Evolutionary conservation across 2,888 invertebrate species (phyloP).

Genomic region (Mesorhabditis belari): DNA sequence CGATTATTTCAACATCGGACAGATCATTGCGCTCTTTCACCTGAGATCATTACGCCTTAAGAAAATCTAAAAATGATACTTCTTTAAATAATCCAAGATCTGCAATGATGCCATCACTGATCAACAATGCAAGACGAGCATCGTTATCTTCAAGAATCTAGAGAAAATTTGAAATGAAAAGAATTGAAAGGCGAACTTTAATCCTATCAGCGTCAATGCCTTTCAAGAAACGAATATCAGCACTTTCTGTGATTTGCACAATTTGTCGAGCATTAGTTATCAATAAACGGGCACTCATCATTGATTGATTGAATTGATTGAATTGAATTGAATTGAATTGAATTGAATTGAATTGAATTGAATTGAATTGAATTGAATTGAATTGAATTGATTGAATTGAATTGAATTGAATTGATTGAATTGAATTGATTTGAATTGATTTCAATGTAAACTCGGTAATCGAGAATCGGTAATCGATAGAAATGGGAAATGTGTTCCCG

Average conservation of each 20-base stretch:
- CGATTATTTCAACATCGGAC: constrained; percentile 1
- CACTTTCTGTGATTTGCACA: constrained; percentile 46
- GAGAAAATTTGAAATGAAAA: constrained; percentile 1
- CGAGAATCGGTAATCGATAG: too few relatives aligned
- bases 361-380: too few relatives aligned
- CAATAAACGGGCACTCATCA: constrained; percentile 12
- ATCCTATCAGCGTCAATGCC: constrained; percentile 39
- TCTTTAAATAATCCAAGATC: constrained; percentile 8
- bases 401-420: too few relatives aligned
- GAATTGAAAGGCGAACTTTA: too few relatives aligned
- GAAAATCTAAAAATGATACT: background rate
- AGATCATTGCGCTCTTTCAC: background rate
- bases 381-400: too few relatives aligned
- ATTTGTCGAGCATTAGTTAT: constrained; percentile 37
- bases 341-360: too few relatives aligned
- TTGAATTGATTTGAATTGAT: too few relatives aligned
- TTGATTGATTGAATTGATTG: background rate
- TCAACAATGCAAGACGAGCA: constrained; percentile 15
- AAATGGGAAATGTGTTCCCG: too few relatives aligned
- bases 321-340: too few relatives aligned
- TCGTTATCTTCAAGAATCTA: constrained; percentile 19
- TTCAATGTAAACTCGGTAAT: too few relatives aligned
- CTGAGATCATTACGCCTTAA: background rate
- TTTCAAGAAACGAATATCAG: constrained; percentile 20
- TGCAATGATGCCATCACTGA: constrained; percentile 18